These are phyloP conservation scores for Dynastes maya DNA, from an alignment of 2,888 invertebrate genomes.

Conservation along the genomic window DNA sequence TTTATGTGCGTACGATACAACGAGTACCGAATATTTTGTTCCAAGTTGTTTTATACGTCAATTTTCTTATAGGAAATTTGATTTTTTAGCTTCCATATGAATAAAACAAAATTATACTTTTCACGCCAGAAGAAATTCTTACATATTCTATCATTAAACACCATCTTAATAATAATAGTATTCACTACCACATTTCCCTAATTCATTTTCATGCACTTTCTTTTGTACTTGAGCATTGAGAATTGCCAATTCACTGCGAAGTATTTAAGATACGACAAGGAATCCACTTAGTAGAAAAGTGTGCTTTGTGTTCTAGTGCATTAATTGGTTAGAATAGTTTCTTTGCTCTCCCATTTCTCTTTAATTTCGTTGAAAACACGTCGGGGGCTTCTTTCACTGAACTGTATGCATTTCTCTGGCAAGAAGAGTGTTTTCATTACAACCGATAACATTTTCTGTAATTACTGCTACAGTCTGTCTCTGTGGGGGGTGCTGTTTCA, in stretches of 20 bases:
- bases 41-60: too few relatives aligned
- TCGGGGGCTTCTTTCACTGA: slow-evolving; percentile 28
- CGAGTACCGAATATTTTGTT: too few relatives aligned
- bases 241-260: slow-evolving; percentile 21
- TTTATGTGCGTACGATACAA: too few relatives aligned
- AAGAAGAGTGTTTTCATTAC: slow-evolving; percentile 32
- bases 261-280: background rate
- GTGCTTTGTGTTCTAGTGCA: slow-evolving; percentile 28
- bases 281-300: slow-evolving; percentile 21
- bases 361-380: slow-evolving; percentile 35
- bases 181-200: slow-evolving; percentile 16
- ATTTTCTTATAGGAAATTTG: too few relatives aligned
- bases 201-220: slow-evolving; percentile 2
- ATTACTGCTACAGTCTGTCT: slow-evolving; percentile 45
- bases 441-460: slow-evolving; percentile 36
- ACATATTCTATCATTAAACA: background rate
- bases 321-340: slow-evolving; percentile 19
- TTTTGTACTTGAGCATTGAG: background rate
- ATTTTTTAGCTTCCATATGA: too few relatives aligned
- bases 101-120: too few relatives aligned
- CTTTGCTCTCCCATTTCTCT: slow-evolving; percentile 21
- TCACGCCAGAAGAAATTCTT: too few relatives aligned
- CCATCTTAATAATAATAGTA: slow-evolving; percentile 1
- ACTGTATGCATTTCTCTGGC: slow-evolving; percentile 13
- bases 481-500: background rate